Evolutionary conservation across 2,888 invertebrate genomes (phyloP).

Genomic region (Arge pagana): DNA sequence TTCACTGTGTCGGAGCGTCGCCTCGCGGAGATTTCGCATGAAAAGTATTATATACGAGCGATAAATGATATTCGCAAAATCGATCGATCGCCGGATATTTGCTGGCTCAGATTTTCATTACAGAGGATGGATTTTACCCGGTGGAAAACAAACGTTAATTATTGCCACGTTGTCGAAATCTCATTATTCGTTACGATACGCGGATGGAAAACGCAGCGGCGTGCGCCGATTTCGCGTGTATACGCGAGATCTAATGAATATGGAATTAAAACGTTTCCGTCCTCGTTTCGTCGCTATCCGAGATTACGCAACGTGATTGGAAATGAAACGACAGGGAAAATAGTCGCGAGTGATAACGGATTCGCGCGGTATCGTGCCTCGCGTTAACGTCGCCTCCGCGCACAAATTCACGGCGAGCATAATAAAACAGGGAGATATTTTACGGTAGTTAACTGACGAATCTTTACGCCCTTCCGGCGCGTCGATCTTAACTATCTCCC

Average conservation of each 20-base stretch:
- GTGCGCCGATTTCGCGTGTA: too few species aligned
- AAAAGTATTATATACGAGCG: too few species aligned
- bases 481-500: too few species aligned
- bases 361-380: too few species aligned
- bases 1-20: background rate
- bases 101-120: slow-evolving; percentile 21
- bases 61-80: too few species aligned
- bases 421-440: too few species aligned
- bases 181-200: background rate
- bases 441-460: too few species aligned
- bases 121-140: slow-evolving; percentile 29
- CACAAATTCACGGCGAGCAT: too few species aligned
- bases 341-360: too few species aligned
- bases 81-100: slow-evolving; percentile 18
- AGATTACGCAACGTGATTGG: slow-evolving; percentile 10
- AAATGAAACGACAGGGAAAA: too few species aligned
- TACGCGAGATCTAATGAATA: slow-evolving; percentile 13
- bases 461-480: too few species aligned
- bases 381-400: too few species aligned
- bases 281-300: slow-evolving; percentile 3
- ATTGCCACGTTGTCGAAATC: background rate
- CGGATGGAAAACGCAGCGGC: background rate
- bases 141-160: background rate
- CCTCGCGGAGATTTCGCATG: background rate
- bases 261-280: background rate